Conservation (phyloP, 2,888 invertebrate genomes). For the Ophioninae sp. region DNA sequence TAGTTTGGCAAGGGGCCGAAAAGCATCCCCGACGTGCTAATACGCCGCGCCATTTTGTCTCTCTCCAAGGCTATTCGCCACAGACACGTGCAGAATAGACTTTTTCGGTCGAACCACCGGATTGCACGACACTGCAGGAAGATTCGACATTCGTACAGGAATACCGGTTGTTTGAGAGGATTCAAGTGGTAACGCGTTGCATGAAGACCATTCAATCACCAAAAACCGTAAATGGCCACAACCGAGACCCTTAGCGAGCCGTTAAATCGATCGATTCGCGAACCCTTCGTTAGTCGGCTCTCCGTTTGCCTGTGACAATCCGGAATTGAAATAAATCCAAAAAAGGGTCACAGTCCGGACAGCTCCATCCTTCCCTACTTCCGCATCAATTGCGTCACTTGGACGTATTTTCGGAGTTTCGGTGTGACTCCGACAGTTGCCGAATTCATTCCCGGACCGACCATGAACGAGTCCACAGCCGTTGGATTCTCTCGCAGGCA, state of each 20-base stretch:
- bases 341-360: background rate
- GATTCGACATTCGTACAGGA: slow-evolving; percentile 74
- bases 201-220: background rate
- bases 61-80: slow-evolving; percentile 20
- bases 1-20: slow-evolving; percentile 36
- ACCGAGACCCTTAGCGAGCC: background rate
- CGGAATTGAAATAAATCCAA: background rate
- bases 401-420: slow-evolving; percentile 22
- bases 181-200: background rate
- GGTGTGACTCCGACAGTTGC: slow-evolving; percentile 1
- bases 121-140: slow-evolving; percentile 29
- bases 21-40: slow-evolving; percentile 27
- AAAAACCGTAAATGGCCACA: background rate
- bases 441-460: background rate
- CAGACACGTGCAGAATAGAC: slow-evolving; percentile 39
- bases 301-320: background rate
- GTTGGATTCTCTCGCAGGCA: slow-evolving; percentile 5
- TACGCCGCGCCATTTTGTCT: slow-evolving; percentile 12
- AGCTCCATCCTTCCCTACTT: background rate
- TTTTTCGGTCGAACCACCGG: slow-evolving; percentile 4
- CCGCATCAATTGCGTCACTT: slow-evolving; percentile 22
- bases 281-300: background rate
- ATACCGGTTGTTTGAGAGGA: slow-evolving; percentile 70
- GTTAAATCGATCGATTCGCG: background rate
- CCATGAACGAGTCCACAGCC: background rate